Evolutionary conservation across 2,888 invertebrate genomes (phyloP), one percentile per base, ranked within the genome.

Genomic region (Andrena praecox): DNA sequence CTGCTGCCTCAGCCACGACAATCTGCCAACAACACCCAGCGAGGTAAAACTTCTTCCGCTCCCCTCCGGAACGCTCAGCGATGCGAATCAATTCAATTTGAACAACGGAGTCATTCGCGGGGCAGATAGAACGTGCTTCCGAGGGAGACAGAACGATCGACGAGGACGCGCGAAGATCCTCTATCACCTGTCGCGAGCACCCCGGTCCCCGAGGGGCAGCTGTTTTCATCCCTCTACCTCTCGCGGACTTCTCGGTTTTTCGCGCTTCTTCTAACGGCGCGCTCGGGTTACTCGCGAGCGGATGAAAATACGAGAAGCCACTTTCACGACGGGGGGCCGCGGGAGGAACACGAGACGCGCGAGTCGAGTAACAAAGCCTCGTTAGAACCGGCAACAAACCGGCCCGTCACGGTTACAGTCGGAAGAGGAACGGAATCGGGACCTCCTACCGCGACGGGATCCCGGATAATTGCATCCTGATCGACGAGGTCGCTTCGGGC

Each of bases 1-100:
- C 92, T 98, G 97, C 86, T 96, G 95, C 93, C 97, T 97, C 82
- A 98, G 95, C 97, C 97, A 98, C 74, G 97, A 93, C 79, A 93
- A 89, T 78, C 94, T 94, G 85, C 12, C 80, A 87, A 75, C 84
- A 78, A 68, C 72, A 56, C 12, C 10, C 24, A 31, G 24, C 56
- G 8, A 24, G 48, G 48, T 72, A 52, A 79, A 82, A 77, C 68
- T 81, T 73, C n/a, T 50, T 50, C 50, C 54, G 27, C 62, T 64
- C 64, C 7, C 31, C 8, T 12, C n/a, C 12, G 42, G 16, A 60
- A 73, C 72, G 62, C 77, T 70, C 60, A 16, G 67, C 12, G 4
- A 16, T 16, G 42, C 16, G 1, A 16, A 63, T 31, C 42, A 8
- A n/a, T 33, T n/a, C 31, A 29, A 29, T 27, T 2, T 5, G 16